Percentiles rank a stretch among this genome's conserved stretches.
Conservation (phyloP, 2,113 vertebrate species). For the Poeciliopsis occidentalis region DNA sequence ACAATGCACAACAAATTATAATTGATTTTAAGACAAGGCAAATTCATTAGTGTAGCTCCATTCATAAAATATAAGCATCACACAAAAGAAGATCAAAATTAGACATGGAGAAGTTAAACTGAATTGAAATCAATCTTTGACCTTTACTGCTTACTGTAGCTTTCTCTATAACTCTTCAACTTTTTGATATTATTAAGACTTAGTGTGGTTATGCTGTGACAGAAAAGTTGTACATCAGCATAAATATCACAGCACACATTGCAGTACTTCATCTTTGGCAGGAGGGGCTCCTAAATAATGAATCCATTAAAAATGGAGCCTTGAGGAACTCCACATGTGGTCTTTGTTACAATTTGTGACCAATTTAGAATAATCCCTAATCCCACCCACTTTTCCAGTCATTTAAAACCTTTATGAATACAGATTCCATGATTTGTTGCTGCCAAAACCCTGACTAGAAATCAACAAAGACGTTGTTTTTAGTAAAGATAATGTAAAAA, state of each 20-base stretch:
- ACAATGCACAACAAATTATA: background rate
- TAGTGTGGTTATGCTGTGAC: background rate
- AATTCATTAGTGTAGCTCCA: background rate
- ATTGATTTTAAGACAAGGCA: background rate
- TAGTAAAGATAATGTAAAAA: background rate
- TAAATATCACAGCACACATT: background rate
- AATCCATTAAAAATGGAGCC: background rate
- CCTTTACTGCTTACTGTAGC: background rate
- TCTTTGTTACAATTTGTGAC: no score
- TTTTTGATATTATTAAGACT: background rate
- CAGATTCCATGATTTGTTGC: background rate
- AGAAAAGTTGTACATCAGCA: background rate
- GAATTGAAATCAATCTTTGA: background rate
- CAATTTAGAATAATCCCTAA: no score
- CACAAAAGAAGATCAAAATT: background rate
- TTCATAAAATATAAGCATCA: background rate
- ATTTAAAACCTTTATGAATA: background rate
- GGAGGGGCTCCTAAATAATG: background rate
- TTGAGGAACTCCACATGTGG: background rate
- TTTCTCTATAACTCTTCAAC: background rate
- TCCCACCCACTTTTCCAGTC: no score
- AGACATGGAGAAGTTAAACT: background rate
- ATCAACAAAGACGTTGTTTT: background rate
- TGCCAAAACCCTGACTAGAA: background rate
- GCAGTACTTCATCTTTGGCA: background rate